Base-by-base conservation (phyloP, 2,888 invertebrate genomes). In the Neocrepidodera transversa region DNA sequence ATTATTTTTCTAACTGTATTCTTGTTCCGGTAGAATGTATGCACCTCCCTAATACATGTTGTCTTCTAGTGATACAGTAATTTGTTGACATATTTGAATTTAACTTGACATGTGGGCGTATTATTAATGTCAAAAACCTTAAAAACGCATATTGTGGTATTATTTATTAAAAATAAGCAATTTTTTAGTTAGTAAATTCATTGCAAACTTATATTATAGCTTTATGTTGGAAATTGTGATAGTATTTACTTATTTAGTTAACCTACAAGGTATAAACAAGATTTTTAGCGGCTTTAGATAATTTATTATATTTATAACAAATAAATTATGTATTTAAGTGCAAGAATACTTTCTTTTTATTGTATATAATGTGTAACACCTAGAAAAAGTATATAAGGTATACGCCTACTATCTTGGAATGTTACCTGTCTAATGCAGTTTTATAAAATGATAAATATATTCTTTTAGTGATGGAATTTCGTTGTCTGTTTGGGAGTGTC, bases 31-130 rank as follows among this genome's bases (percentile, higher is more conserved):
- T 26, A 32, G n/a, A 32, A 48, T 43, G 18, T 35, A 32, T 20
- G 32, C 8, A 30, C 35, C 4, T 28, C 11, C 6, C 14, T 26
- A 20, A n/a, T 52, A 47, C 17, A 49, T 70, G 72, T 74, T 73
- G 68, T 63, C 64, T 66, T 64, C 60, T 66, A 69, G 48, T 63
- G 61, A 58, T 54, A 48, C 32, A 16, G 48, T 65, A 72, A 76
- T 69, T 62, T 62, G 59, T 65, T 70, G 70, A 73, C 74, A 74
- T 73, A 71, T 72, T 72, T 71, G 69, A 71, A 73, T 68, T 67
- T 71, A 71, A 71, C 70, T 67, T 70, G 68, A 74, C 77, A 77
- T 78, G 77, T 78, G 77, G 78, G 78, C 78, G 78, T 78, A 71
- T 73, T 73, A 53, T 71, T 75, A 45, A 45, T 77, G 76, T 77